Evolutionary conservation across 2,888 invertebrate species (phyloP).

Genomic region (Trissolcus brochymenae): DNA sequence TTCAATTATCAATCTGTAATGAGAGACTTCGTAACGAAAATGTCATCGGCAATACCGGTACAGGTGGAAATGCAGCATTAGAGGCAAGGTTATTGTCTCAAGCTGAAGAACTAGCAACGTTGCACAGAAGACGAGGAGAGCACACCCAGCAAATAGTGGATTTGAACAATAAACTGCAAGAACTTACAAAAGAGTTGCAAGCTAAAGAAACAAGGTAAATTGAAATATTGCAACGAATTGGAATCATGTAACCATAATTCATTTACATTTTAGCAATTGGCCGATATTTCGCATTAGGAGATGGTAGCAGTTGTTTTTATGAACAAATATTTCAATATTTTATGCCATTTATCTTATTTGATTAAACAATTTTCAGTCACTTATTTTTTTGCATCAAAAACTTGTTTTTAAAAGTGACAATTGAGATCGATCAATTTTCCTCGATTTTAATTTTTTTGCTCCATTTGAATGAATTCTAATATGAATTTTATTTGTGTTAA

Average conservation of each 20-base stretch:
- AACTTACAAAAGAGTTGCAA: slow-evolving; percentile 86
- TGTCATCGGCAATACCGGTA: slow-evolving; percentile 74
- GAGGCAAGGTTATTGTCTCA: slow-evolving; percentile 91
- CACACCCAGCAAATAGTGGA: slow-evolving; percentile 95
- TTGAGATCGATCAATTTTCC: too few species aligned
- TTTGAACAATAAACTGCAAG: slow-evolving; percentile 89
- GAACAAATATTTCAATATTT: too few species aligned
- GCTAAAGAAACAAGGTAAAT: slow-evolving; percentile 84
- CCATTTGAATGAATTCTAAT: background rate
- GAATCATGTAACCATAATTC: too few species aligned
- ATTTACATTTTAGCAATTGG: too few species aligned
- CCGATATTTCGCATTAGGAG: too few species aligned
- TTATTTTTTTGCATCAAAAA: too few species aligned
- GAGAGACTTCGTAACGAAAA: slow-evolving; percentile 85
- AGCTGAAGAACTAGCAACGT: slow-evolving; percentile 94
- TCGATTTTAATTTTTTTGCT: background rate
- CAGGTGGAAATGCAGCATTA: slow-evolving; percentile 83
- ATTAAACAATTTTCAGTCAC: too few species aligned
- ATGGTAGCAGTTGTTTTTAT: too few species aligned
- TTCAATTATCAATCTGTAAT: slow-evolving; percentile 90
- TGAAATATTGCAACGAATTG: too few species aligned
- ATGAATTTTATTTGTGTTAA: background rate
- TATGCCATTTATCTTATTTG: too few species aligned
- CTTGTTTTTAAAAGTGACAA: too few species aligned
- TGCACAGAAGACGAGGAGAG: slow-evolving; percentile 93